Percentiles rank a stretch among this genome's conserved stretches.
These are phyloP conservation scores for Bombus superbus DNA, from an alignment of 1,140 invertebrate species.

Conservation along the genomic window DNA sequence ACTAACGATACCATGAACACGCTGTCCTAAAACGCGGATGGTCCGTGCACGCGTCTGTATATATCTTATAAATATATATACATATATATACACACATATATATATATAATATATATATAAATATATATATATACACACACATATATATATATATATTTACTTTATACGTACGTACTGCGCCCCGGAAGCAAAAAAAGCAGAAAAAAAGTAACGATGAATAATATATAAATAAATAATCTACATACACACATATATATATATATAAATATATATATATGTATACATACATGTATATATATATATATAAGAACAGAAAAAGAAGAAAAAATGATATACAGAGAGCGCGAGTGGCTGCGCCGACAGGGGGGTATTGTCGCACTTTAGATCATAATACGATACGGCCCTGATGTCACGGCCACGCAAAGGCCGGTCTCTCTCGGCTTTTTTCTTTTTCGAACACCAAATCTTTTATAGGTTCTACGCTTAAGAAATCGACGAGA, in stretches of 20 bases:
- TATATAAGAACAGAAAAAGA: slow-evolving; percentile 16
- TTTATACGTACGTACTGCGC: slow-evolving; percentile 52
- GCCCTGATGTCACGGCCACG: slow-evolving; percentile 56
- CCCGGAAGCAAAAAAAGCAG: slow-evolving; percentile 33
- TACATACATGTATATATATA: slow-evolving; percentile 11
- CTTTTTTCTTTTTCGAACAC: slow-evolving; percentile 75
- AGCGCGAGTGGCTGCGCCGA: slow-evolving; percentile 53
- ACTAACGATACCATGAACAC: slow-evolving; percentile 83
- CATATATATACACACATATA: slow-evolving; percentile 48
- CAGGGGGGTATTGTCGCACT: slow-evolving; percentile 55
- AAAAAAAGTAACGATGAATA: slow-evolving; percentile 35
- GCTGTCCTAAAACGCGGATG: slow-evolving; percentile 78
- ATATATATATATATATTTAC: slow-evolving; percentile 56
- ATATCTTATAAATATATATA: slow-evolving; percentile 58
- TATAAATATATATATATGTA: slow-evolving; percentile 6
- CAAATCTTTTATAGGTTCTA: slow-evolving; percentile 77
- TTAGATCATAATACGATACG: slow-evolving; percentile 27
- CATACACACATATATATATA: slow-evolving; percentile 3
- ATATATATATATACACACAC: slow-evolving; percentile 45
- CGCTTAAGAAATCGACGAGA: slow-evolving; percentile 68
- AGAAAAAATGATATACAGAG: slow-evolving; percentile 25
- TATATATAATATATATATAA: slow-evolving; percentile 50
- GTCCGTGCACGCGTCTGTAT: slow-evolving; percentile 49
- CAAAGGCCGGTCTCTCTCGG: slow-evolving; percentile 55
- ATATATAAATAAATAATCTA: slow-evolving; percentile 16